Conservation (phyloP, 2,797 vertebrate species). For the Champsocephalus gunnari region DNA sequence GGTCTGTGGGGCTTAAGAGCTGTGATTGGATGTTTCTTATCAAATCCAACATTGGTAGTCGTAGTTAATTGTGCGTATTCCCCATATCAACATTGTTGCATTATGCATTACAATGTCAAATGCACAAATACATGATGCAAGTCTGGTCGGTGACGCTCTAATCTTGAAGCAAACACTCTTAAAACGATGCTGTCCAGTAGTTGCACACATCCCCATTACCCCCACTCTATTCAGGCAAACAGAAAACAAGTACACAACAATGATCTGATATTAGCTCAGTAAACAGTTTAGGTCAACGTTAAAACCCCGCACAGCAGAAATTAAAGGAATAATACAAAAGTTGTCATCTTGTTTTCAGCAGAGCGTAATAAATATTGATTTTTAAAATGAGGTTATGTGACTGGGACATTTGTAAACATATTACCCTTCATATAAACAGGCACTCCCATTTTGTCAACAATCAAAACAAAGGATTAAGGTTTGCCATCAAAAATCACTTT, state of each 20-base stretch:
- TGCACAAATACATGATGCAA: not conserved
- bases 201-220: not conserved
- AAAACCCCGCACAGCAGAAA: not conserved
- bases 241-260: not conserved
- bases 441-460: not conserved
- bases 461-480: not conserved
- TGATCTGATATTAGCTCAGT: not conserved
- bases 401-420: not conserved
- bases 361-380: not conserved
- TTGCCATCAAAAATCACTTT: not conserved
- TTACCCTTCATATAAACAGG: not conserved
- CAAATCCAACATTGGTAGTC: not conserved
- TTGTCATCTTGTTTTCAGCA: not conserved
- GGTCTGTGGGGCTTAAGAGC: too few relatives aligned
- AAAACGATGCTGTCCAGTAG: not conserved
- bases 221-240: not conserved
- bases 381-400: not conserved
- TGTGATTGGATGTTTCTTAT: not conserved
- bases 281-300: constrained; percentile 5
- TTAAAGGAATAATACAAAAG: not conserved
- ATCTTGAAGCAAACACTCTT: not conserved
- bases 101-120: not conserved
- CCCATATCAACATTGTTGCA: not conserved
- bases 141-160: not conserved
- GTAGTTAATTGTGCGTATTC: not conserved